These are phyloP conservation scores for Manacus vitellinus DNA, from an alignment of 2,113 vertebrate species.

Conservation along the genomic window DNA sequence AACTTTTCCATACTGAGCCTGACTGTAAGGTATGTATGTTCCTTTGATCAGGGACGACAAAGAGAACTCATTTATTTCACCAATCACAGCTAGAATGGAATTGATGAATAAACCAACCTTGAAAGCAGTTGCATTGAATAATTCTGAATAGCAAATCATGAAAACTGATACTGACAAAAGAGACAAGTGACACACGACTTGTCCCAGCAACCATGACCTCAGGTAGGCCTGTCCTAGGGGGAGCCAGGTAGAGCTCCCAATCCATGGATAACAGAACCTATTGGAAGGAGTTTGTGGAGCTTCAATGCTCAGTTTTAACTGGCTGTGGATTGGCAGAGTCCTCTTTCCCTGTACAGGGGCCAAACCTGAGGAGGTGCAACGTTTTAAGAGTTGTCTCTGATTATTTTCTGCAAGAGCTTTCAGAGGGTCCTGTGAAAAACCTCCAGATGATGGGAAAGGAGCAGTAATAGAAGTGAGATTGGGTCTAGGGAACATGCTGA, in stretches of 20 bases:
- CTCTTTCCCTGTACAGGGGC: not conserved
- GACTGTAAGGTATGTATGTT: not conserved
- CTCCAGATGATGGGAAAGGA: not conserved
- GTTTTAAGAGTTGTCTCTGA: not conserved
- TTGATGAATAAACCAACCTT: not conserved
- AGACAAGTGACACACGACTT: not conserved
- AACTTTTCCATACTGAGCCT: not conserved
- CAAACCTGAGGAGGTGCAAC: not conserved
- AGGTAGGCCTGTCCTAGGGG: not conserved
- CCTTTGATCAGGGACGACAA: not conserved
- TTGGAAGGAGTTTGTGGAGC: not conserved
- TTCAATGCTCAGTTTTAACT: not conserved
- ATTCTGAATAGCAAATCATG: accelerated
- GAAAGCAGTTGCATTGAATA: accelerated
- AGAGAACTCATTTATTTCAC: not conserved
- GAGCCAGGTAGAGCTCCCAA: not conserved
- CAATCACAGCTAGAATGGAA: not conserved
- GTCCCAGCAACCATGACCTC: not conserved
- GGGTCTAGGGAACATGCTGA: not conserved
- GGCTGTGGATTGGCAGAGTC: not conserved
- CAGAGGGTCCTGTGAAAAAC: not conserved
- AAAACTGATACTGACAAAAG: not conserved
- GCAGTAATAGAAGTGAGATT: not conserved
- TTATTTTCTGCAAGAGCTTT: not conserved
- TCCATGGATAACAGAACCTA: not conserved